Evolutionary conservation across 1,140 invertebrate species (phyloP).

Genomic region (Tribolium madens): DNA sequence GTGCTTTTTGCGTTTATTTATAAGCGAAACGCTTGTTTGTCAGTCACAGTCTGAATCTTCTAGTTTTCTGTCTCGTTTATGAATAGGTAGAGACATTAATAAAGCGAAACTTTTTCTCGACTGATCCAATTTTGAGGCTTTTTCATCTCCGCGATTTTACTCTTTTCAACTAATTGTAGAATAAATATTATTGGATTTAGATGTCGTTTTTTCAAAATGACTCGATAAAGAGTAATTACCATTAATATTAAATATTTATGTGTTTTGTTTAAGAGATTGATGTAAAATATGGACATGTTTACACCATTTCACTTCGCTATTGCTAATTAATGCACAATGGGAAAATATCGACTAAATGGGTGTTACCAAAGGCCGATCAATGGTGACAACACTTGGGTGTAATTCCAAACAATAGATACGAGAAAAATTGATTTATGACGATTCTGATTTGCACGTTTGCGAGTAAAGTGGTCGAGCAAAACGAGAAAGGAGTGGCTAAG

Average conservation of each 20-base stretch:
- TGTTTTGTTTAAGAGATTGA: constrained; percentile 32
- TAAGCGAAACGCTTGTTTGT: background rate
- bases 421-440: background rate
- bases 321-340: constrained; percentile 23
- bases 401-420: background rate
- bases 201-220: background rate
- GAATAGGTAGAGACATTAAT: constrained; percentile 29
- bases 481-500: background rate
- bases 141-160: background rate
- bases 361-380: background rate
- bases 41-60: constrained; percentile 24
- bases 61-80: constrained; percentile 11
- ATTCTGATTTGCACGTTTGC: background rate
- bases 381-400: background rate
- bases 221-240: constrained; percentile 10
- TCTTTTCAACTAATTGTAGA: background rate
- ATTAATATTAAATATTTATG: constrained; percentile 34
- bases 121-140: constrained; percentile 13
- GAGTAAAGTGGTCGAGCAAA: background rate
- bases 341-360: constrained; percentile 5
- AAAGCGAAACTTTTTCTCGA: background rate
- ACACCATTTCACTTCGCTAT: constrained; percentile 15
- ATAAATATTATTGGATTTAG: constrained; percentile 1
- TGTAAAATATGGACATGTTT: constrained; percentile 33
- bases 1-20: background rate